phyloP scores from a whole-genome alignment of 1,140 invertebrate species.

The Eciton burchellii region DNA sequence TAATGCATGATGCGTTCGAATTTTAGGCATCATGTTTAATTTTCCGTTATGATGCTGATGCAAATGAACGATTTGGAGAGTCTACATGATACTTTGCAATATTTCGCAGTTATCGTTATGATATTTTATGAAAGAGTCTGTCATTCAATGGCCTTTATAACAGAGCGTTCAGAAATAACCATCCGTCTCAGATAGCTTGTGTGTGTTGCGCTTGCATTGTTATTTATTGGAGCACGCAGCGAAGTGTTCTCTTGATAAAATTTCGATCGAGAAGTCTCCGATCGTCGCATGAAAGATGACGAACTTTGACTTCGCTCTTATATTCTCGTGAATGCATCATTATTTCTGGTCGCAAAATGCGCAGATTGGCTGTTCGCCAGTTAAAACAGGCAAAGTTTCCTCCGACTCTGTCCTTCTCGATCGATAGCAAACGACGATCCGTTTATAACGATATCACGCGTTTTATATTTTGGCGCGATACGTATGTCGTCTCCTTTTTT shows the following conservation, averaged over 20 bases:
- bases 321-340: constrained; percentile 31
- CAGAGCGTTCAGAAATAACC: background rate
- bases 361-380: constrained; percentile 54
- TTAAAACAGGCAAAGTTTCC: constrained; percentile 57
- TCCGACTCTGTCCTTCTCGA: constrained; percentile 51
- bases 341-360: constrained; percentile 28
- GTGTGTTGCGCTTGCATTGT: background rate
- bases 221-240: background rate
- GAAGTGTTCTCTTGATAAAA: background rate
- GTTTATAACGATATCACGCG: constrained; percentile 7
- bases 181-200: background rate
- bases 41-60: no score
- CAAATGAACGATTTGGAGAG: no score
- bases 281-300: background rate
- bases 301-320: constrained; percentile 38
- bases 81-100: no score
- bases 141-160: background rate
- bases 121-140: no score
- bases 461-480: constrained; percentile 12
- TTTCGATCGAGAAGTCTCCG: background rate
- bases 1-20: no score
- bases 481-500: background rate
- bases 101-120: no score
- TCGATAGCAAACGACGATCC: constrained; percentile 58
- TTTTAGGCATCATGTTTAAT: no score